A percentile compares a stretch with the other conserved stretches of the same genome.
Evolutionary conservation across 2,113 vertebrate species (phyloP).

Genomic region (Melanocharis versteri): DNA sequence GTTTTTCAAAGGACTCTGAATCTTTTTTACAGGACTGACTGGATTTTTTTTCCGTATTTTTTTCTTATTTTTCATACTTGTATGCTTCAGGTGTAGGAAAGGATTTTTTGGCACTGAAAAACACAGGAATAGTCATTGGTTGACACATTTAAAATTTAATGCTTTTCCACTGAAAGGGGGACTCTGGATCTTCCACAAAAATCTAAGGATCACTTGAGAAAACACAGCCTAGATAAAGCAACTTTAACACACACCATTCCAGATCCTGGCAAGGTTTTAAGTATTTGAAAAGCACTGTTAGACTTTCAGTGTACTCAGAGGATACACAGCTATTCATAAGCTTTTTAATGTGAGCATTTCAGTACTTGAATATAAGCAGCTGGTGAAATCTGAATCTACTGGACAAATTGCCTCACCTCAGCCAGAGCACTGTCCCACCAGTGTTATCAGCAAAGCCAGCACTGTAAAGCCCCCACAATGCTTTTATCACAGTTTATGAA

Average conservation of each 20-base stretch:
- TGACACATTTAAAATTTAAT: background rate
- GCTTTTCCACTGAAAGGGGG: background rate
- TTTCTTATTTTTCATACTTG: conserved; percentile 78
- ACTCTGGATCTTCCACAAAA: background rate
- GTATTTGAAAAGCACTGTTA: background rate
- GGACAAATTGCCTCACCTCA: background rate
- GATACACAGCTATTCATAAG: background rate
- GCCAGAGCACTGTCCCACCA: background rate
- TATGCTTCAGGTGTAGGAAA: conserved; percentile 80
- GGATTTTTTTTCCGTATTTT: conserved; percentile 82
- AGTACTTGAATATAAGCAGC: background rate
- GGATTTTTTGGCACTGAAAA: conserved; percentile 82
- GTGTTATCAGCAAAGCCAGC: background rate
- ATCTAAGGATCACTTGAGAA: background rate
- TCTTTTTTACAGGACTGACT: conserved; percentile 80
- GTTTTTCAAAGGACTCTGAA: conserved; percentile 85
- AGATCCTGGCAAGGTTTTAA: background rate
- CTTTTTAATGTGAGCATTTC: background rate
- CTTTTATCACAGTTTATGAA: background rate
- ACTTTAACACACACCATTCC: background rate
- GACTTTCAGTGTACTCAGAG: background rate
- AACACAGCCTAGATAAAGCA: background rate
- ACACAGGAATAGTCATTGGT: background rate
- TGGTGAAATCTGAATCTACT: background rate
- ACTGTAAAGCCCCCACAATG: background rate